Conservation (phyloP, 2,113 vertebrate genomes). For the Phodopus roborovskii region DNA sequence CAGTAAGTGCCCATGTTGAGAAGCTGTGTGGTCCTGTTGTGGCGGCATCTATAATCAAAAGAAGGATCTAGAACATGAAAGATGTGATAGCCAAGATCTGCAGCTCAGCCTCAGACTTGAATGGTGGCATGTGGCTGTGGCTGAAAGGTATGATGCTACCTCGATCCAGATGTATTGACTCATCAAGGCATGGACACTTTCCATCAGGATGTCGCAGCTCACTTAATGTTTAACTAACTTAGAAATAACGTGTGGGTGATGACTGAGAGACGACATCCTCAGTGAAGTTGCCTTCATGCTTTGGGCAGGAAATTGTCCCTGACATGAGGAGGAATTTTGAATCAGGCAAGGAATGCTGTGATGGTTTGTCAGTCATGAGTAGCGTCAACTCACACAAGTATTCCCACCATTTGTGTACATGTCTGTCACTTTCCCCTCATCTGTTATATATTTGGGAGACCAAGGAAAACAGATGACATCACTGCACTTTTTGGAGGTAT, state of each 20-base stretch:
- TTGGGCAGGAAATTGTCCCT: constrained; percentile 64
- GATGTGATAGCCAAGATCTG: neutral
- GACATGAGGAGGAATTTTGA: constrained; percentile 50
- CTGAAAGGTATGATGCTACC: neutral
- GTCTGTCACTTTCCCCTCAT: constrained; percentile 66
- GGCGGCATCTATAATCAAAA: neutral
- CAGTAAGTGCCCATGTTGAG: neutral
- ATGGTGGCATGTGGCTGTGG: neutral
- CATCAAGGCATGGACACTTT: neutral
- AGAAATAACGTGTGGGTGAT: constrained; percentile 30
- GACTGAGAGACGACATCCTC: neutral
- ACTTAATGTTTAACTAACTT: constrained; percentile 30
- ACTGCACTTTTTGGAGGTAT: constrained; percentile 33
- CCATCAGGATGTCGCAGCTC: neutral
- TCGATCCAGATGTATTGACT: neutral
- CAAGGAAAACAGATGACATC: constrained; percentile 60
- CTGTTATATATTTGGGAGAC: constrained; percentile 69
- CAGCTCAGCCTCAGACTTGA: neutral
- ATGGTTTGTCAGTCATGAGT: constrained; percentile 67
- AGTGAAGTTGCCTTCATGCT: constrained; percentile 58
- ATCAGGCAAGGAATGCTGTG: constrained; percentile 54
- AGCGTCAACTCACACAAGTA: constrained; percentile 61
- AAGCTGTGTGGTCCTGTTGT: neutral
- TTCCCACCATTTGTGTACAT: constrained; percentile 57
- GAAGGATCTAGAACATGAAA: neutral